Evolutionary conservation across 1,140 invertebrate genomes (phyloP), one percentile per base, ranked within the genome.

Genomic region (Nomia melanderi): DNA sequence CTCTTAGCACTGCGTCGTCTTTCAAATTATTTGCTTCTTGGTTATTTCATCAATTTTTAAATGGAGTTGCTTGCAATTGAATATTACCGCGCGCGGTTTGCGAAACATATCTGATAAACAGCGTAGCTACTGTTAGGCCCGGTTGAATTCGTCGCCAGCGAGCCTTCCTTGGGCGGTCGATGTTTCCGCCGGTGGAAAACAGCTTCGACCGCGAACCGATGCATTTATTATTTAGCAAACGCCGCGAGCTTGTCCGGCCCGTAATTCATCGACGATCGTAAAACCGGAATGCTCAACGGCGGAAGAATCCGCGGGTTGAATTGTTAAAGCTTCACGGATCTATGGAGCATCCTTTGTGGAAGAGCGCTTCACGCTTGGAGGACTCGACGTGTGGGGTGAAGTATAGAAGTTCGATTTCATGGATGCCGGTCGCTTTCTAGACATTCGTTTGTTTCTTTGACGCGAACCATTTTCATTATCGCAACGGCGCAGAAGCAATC

Each of bases 221-320:
- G 44, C 70, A 41, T 63, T 73, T 73, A 53, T 53, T 73, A 73
- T 73, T 33, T 9, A 63, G 31, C 41, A 41, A 57, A 12, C 59
- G 33, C 2, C 29, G 31, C 62, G 53, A n/a, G 31, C 59, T 14
- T 39, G 25, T 64, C 44, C n/a, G 53, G 9, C 4, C 9, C 2
- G 70, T n/a, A 39, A 23, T 64, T 53, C 67, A 44, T 54, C 27
- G n/a, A 27, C 5, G 39, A n/a, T 60, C 67, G 39, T 41, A 67
- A 74, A 76, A 53, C 27, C 20, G 64, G 50, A 81, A 64, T 4
- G 56, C 33, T 11, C 14, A 25, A 57, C n/a, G 9, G 11, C n/a
- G 27, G 27, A 31, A 23, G 50, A 56, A 25, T 20, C 12, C 1
- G n/a, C 31, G 31, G 5, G 0, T 23, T 9, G 33, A 36, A 39